Evolutionary conservation across 2,888 invertebrate species (phyloP), one percentile per base, ranked within the genome.

Genomic region (Trissonchulus sp.): DNA sequence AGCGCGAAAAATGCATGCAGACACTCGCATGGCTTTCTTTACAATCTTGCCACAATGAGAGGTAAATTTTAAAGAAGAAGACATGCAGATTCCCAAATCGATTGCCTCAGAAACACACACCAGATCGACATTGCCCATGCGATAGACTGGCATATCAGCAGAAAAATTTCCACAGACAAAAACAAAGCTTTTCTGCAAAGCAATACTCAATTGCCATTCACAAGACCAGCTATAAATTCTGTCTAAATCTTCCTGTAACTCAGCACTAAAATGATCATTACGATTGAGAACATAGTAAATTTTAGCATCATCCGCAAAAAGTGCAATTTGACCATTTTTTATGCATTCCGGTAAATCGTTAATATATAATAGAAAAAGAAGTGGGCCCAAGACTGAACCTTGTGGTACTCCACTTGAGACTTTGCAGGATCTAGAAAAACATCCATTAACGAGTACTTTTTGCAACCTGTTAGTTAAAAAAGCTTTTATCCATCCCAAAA

Each of bases 381-480:
- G 38, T 8, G 72, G 72, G 48, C 72, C 72, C 3, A 71, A 31
- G n/a, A 71, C 72, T 15, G 72, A 71, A 34, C 72, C 72, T 71
- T 71, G 72, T 8, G 72, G 72, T 31, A 71, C 72, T 71, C 72
- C 72, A 28, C 72, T 71, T 71, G 28, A 15, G 30, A 71, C 72
- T 15, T 8, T 28, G 18, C 28, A 3, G 15, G 3, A 8, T 62
- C 30, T 8, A 71, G 72, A 71, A 37, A 28, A 37, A 28, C 8
- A 8, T 23, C 28, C 38, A n/a, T 37, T n/a, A 38, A 48, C 23
- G 8, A 8, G 36, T 8, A 71, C 72, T 15, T 18, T 28, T 23
- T 34, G 62, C 3, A 3, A 3, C 28, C 72, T 31, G 28, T 71
- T 71, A 28, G 35, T 15, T 28, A 71, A 71, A 71, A 71, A 71